Evolutionary conservation across 37 sponge, comb jelly and placozoan genomes (phyloP), one percentile per base, ranked within the genome.

Genomic region (Diacarnus erythraeanus): DNA sequence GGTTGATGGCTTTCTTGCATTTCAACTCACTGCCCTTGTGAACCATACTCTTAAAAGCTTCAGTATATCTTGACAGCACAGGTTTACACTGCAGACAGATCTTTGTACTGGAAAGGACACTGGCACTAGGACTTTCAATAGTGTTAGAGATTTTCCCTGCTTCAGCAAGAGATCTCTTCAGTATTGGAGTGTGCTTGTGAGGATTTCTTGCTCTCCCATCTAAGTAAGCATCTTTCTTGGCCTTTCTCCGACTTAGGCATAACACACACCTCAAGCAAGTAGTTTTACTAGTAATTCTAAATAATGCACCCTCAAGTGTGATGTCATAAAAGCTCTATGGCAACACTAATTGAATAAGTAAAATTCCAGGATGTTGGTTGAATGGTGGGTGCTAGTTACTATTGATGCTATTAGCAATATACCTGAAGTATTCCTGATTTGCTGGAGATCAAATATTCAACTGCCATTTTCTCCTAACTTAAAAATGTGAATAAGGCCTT

Each of bases 1-100:
- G 78, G 23, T 76, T 77, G 2, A 41, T 8, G 6, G 31, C 21
- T 31, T 63, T 77, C 38, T 36, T 63, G 2, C 67, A 38, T 30
- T 77, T 77, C 38, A 77, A 31, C 67, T 77, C 78, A 36, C 67
- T 77, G 6, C 78, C 78, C 34, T 77, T 65, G 8, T 58, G 57
- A 3, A 77, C 38, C 47, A 77, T 63, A 2, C 47, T 38, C 47
- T 77, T 77, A 42, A 77, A 77, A 18, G 78, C 64, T 3, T 3
- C 15, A 40, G 44, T 41, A 51, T 77, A 77, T 67, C 67, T 63
- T 21, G 31, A 25, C 21, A 77, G 67, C 2, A 77, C 47, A 39
- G 78, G 78, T 26, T 10, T 4, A 38, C 78, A 77, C 8, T 36
- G 57, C 15, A 17, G 3, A 41, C 78, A 77, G n/a, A 76, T 59